Evolutionary conservation across 1,140 invertebrate genomes (phyloP), one percentile per base, ranked within the genome.

Genomic region (Lepidurus couesii): DNA sequence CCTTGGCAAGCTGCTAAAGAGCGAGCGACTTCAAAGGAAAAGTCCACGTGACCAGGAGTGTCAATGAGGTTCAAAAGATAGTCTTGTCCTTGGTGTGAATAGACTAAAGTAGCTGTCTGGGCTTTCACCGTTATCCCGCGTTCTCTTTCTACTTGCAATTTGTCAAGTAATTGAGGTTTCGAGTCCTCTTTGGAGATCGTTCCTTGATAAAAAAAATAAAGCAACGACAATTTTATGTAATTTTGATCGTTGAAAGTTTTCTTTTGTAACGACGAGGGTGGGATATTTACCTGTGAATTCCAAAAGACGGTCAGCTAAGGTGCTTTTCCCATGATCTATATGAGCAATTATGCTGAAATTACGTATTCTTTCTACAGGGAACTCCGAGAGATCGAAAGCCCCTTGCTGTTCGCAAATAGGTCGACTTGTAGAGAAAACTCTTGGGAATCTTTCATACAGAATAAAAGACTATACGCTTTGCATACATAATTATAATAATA

Each of bases 11-110:
- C 95, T 80, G 91, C 88, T 80, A 99, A 87, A 45, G 95, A 97
- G 74, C 93, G 86, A 4, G 92, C 89, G 82, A 98, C 97, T 89
- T 99, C 97, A 87, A 95, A 98, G 6, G 93, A 91, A 86, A 99
- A 99, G 86, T 99, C 98, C 11, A 98, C 97, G 89, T 99, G 98
- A 42, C 98, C 98, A 44, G 97, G 97, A 24, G 97, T 99, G 85
- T 99, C 98, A 81, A 99, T 98, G 5, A 99, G 88, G 86, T 99
- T 99, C 1, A 99, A 86, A n/a, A 98, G 86, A 87, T 97, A 97
- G 53, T 88, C 84, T 78, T 85, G 85, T 74, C 87, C 88, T 21
- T 90, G 87, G 79, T 90, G 88, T 24, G 84, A 87, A 83, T 98
- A 95, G 80, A 93, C 89, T 76, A 99, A 86, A 1, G 96, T 96